Evolutionary conservation across 2,888 invertebrate species (phyloP), one percentile per base, ranked within the genome.

Genomic region (Coremacera marginata): DNA sequence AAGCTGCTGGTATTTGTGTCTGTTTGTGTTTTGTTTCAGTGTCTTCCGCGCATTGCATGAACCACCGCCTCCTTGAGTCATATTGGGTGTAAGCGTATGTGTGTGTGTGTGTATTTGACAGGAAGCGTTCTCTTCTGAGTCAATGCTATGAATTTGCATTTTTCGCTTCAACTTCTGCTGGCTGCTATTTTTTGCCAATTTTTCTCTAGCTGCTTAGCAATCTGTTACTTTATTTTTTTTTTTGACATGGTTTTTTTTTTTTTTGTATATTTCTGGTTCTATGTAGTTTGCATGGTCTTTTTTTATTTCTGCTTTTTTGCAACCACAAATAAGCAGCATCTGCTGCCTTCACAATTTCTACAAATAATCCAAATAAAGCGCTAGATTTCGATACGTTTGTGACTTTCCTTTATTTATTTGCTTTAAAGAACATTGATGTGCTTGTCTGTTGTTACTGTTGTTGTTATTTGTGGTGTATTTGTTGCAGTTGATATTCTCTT

Each of bases 91-190:
- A 51, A 25, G 49, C 3, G 51, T 22, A 52, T 27, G 25, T 16
- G 25, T 49, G 5, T 25, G 49, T n/a, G 51, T 22, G 51, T 27
- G 25, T 16, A 11, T 49, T n/a, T 25, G 34, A 49, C 62, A 72
- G 72, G 72, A 62, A 62, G 27, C 62, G 7, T 34, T 14, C 52
- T 62, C 31, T 16, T 62, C 31, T 16, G 31, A 72, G 72, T 27
- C 72, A 62, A 11, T 49, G 49, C 62, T 37, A 62, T 60, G 62
- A 44, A 72, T 72, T 72, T 72, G 62, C 72, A 72, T 72, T 72
- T 68, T 62, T 27, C 57, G 68, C 51, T 34, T 16, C 37, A 25
- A 19, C 25, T 25, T 25, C 19, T 55, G 0, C 34, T 34, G 25
- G 8, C 3, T 27, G 27, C 25, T 34, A n/a, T 44, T 19, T 19